These are phyloP conservation scores for Escarpia spicata DNA, from an alignment of 2,888 invertebrate species.

Conservation along the genomic window DNA sequence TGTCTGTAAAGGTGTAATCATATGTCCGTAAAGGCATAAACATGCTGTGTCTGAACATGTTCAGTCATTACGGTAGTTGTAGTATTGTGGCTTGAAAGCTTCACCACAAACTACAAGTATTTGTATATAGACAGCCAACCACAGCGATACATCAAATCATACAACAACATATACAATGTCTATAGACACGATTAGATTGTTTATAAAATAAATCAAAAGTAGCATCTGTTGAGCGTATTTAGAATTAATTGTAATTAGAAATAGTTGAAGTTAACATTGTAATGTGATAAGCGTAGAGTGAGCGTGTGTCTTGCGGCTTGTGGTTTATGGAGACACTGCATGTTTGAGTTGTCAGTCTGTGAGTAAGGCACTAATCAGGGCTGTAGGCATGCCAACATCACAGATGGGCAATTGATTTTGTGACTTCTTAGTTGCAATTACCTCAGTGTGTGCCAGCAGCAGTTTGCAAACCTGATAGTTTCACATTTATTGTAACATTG, in stretches of 20 bases:
- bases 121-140: no score
- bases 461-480: neutral
- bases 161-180: neutral
- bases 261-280: neutral
- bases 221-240: neutral
- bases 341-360: no score
- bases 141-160: neutral
- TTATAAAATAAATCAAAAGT: neutral
- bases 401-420: neutral
- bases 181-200: neutral
- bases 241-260: neutral
- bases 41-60: no score
- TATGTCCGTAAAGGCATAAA: no score
- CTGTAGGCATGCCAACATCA: neutral
- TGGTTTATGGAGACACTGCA: no score
- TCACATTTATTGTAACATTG: neutral
- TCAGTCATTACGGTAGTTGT: no score
- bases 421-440: neutral
- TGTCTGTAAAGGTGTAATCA: no score
- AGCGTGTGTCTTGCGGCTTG: no score
- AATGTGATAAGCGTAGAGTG: neutral
- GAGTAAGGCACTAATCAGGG: neutral
- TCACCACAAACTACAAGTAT: no score
- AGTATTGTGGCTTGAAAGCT: no score
- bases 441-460: neutral